Base-by-base conservation (phyloP, 2,797 vertebrate species). In the Hozukius guyotensis region DNA sequence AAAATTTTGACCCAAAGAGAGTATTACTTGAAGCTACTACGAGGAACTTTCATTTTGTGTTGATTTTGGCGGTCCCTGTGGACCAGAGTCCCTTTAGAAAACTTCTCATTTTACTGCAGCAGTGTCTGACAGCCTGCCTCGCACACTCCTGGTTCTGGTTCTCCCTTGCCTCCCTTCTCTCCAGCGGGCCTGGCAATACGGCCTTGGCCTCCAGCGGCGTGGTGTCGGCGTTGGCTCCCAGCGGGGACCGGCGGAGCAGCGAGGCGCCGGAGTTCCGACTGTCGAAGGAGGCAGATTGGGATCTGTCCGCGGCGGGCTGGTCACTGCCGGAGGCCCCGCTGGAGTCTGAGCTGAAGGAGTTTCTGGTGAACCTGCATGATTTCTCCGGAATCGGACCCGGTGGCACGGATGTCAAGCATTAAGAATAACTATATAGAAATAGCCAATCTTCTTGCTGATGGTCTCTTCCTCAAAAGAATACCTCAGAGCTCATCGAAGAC, bases 41-140 rank as follows among this genome's bases (percentile, higher is more conserved):
- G 20, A 52, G 49, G 8, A n/a, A 20, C 49, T 52, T 49, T 20
- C 46, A 42, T 42, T 0, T 0, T 42, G 38, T 46, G 42, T 46
- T 18, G 42, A 14, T 52, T n/a, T n/a, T 52, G 18, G 1, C 13
- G 0, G 49, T n/a, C 49, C 18, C 8, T 10, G 49, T 52, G 42
- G 42, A 18, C 42, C 42, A 46, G 42, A 46, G 16, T 46, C 16
- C 42, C 42, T 52, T 42, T 52, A 20, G 3, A 52, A 52, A 52
- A 52, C 20, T 0, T 0, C 49, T n/a, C 20, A 52, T 52, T n/a
- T 10, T 0, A 52, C 49, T 18, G 42, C 42, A 46, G 16, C 42
- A 46, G 42, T 18, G 42, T 46, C 42, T 52, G 49, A 52, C 20
- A 52, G 49, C 14, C 49, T 5, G 18, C 49, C 0, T 0, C 20